These are phyloP conservation scores for Cyphomyrus plagiostoma DNA, from an alignment of 2,113 vertebrate species.

Conservation along the genomic window DNA sequence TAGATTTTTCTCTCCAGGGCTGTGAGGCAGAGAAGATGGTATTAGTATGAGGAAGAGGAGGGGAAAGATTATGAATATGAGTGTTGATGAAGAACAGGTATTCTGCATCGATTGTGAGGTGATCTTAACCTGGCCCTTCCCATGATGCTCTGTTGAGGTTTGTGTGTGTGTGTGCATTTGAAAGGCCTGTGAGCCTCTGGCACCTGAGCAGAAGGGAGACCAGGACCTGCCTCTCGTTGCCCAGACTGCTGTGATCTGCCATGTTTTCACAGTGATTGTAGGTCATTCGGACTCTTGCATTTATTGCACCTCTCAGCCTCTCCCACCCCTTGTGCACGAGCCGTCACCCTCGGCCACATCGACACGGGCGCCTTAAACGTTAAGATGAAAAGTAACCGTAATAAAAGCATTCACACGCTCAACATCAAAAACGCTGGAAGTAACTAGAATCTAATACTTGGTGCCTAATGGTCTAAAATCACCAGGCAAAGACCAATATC, in stretches of 20 bases:
- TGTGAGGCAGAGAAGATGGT: background rate
- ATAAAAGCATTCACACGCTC: background rate
- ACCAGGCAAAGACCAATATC: background rate
- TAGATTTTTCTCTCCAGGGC: background rate
- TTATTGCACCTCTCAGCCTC: background rate
- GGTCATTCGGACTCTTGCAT: background rate
- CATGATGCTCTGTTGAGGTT: background rate
- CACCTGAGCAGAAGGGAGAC: background rate
- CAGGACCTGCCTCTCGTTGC: background rate
- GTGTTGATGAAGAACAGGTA: background rate
- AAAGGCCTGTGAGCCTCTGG: background rate
- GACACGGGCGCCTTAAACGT: background rate
- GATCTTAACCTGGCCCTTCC: background rate
- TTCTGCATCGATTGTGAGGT: background rate
- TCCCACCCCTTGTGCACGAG: background rate
- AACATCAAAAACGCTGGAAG: background rate
- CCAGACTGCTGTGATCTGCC: background rate
- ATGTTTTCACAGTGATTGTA: background rate
- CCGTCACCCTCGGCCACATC: background rate
- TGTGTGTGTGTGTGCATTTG: background rate
- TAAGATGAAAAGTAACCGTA: background rate
- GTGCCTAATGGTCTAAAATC: background rate
- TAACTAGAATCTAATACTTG: background rate
- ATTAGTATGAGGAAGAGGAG: background rate
- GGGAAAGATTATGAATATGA: background rate